These are phyloP conservation scores for Lepus oiostolus DNA, from an alignment of 2,797 vertebrate species.

Conservation along the genomic window DNA sequence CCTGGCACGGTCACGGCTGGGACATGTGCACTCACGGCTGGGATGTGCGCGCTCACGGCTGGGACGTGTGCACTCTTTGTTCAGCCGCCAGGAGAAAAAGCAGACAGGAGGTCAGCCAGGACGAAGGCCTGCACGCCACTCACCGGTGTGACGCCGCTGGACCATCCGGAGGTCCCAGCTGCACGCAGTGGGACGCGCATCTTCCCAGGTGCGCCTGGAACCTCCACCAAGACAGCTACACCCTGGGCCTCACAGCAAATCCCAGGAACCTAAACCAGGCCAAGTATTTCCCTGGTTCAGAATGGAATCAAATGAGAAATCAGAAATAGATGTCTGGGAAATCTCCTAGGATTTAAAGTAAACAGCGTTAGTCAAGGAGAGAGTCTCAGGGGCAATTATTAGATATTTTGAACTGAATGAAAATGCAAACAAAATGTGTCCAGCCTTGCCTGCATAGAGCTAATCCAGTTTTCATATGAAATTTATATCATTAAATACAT, in stretches of 20 bases:
- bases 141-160: not conserved
- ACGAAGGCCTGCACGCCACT: fast-evolving
- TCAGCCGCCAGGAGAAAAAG: not conserved
- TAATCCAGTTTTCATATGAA: not conserved
- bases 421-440: not conserved
- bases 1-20: too few species aligned
- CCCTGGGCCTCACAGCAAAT: not conserved
- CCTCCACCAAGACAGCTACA: not conserved
- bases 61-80: not conserved
- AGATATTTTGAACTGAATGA: not conserved
- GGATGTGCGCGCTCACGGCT: fast-evolving
- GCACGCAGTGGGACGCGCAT: too few species aligned
- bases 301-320: not conserved
- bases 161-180: too few species aligned
- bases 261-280: not conserved
- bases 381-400: not conserved
- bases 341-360: not conserved
- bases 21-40: fast-evolving
- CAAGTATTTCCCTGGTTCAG: not conserved
- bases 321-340: not conserved
- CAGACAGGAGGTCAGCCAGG: not conserved
- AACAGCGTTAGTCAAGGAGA: not conserved
- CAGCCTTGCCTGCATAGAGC: not conserved
- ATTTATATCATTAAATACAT: not conserved
- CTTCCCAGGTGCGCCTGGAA: not conserved